Conservation (phyloP, 2,113 vertebrate species). For the Rhea pennata region DNA sequence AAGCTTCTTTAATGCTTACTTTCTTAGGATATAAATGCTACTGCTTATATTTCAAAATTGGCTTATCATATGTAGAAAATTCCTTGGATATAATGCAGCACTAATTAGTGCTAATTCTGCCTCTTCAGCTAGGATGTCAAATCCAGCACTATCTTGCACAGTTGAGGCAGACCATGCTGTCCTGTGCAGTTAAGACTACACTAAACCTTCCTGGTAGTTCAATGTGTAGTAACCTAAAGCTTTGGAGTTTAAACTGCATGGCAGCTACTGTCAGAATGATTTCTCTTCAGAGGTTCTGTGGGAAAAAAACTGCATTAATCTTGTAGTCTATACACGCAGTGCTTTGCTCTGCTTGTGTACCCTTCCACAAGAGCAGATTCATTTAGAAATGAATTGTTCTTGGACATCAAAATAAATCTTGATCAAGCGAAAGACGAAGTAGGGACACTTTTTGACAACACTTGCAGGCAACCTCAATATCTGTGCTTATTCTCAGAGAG, state of each 20-base stretch:
- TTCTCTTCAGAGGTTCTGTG: constrained; percentile 28
- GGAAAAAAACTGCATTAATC: not conserved
- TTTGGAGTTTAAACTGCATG: constrained; percentile 1
- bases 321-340: not conserved
- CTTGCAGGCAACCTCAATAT: not conserved
- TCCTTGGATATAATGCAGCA: not conserved
- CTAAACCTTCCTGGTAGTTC: not conserved
- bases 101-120: not conserved
- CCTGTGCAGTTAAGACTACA: not conserved
- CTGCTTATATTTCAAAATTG: constrained; percentile 11
- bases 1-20: not conserved
- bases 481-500: not conserved
- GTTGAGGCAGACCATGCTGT: not conserved
- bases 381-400: not conserved
- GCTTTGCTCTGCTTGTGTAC: not conserved
- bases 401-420: not conserved
- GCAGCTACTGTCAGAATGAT: constrained; percentile 30
- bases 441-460: not conserved
- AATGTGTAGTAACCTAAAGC: not conserved
- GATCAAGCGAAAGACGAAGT: not conserved
- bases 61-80: not conserved
- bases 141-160: not conserved
- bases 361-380: not conserved
- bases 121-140: not conserved
- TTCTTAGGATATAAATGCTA: not conserved